phyloP scores from a whole-genome alignment of 2,888 invertebrate species.

The Hecatera dysodea region DNA sequence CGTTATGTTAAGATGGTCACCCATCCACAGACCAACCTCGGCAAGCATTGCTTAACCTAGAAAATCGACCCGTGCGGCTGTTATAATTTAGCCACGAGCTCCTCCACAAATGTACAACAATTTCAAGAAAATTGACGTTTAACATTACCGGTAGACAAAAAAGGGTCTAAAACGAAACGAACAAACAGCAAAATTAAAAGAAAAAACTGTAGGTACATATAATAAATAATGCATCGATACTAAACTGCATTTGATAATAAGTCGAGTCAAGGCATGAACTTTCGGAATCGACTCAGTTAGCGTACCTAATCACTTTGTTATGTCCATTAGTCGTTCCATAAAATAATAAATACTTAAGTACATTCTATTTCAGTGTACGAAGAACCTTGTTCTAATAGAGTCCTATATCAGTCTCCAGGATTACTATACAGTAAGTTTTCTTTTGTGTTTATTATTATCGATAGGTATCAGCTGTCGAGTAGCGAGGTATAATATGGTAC shows the following conservation, averaged over 20 bases:
- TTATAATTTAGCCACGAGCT: too few relatives aligned
- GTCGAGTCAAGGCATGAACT: conserved; percentile 2
- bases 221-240: not conserved
- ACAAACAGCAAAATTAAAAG: not conserved
- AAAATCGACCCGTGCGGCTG: too few relatives aligned
- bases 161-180: not conserved
- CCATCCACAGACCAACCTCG: too few relatives aligned
- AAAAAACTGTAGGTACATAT: too few relatives aligned
- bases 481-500: not conserved
- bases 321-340: not conserved
- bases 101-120: too few relatives aligned
- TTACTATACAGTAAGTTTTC: conserved; percentile 22
- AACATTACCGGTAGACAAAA: not conserved
- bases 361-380: not conserved
- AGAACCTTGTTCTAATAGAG: not conserved
- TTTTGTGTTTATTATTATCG: not conserved
- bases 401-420: not conserved
- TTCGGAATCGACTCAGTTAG: not conserved
- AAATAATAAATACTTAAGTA: not conserved
- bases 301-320: not conserved
- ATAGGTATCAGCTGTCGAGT: not conserved
- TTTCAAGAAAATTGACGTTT: not conserved
- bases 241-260: conserved; percentile 2
- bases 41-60: too few relatives aligned
- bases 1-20: too few relatives aligned